These are phyloP conservation scores for Dilophus febrilis DNA, from an alignment of 2,888 invertebrate genomes.

Conservation along the genomic window DNA sequence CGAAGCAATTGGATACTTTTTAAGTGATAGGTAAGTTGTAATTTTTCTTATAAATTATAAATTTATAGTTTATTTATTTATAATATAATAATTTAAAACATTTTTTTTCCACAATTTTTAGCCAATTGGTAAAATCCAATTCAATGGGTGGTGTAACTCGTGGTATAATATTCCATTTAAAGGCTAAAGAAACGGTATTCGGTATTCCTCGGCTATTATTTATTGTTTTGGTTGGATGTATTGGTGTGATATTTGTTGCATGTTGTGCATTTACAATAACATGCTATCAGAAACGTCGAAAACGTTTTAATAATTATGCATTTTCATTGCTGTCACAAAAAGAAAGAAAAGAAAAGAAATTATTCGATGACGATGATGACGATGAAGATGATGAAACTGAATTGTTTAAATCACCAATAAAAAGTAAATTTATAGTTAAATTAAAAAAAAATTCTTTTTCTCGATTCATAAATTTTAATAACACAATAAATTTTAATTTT, in stretches of 20 bases:
- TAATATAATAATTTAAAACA: no score
- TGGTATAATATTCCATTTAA: no score
- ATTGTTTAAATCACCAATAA: conserved; percentile 26
- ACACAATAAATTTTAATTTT: not conserved
- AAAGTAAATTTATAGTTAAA: conserved; percentile 18
- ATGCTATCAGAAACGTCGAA: conserved; percentile 17
- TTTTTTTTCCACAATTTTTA: no score
- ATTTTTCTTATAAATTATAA: no score
- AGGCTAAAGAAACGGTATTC: conserved; percentile 42
- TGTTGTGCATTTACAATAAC: conserved; percentile 22
- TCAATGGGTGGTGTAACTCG: no score
- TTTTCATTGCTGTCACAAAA: conserved; percentile 29
- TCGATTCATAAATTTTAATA: not conserved
- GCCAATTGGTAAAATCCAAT: no score
- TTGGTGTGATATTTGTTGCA: conserved; percentile 20
- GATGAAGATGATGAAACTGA: conserved; percentile 27
- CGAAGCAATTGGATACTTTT: conserved; percentile 40
- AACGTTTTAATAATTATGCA: conserved; percentile 25
- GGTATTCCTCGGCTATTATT: conserved; percentile 64
- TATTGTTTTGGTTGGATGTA: conserved; percentile 49
- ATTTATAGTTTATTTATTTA: not conserved
- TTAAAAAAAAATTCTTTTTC: conserved; percentile 1
- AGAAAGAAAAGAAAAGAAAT: conserved; percentile 16
- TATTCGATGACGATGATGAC: conserved; percentile 20
- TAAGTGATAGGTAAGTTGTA: conserved; percentile 32